Conservation (phyloP, 2,888 invertebrate species). For the Meganola albula region DNA sequence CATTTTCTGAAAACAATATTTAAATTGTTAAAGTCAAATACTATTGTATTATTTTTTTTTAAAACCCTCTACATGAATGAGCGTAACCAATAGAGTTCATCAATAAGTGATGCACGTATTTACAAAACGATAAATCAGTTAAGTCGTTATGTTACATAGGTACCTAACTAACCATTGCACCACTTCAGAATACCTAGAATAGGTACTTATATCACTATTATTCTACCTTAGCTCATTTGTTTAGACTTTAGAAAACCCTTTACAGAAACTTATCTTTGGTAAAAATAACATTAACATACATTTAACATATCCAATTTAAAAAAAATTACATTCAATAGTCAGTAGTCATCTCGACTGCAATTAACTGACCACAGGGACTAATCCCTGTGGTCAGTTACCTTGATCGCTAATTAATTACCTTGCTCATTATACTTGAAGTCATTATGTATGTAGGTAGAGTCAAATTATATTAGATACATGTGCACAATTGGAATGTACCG, state of each 20-base stretch:
- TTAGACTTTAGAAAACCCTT: constrained; percentile 39
- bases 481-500: no score
- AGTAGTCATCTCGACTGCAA: no score
- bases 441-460: no score
- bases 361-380: no score
- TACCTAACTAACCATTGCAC: constrained; percentile 69
- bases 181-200: constrained; percentile 59
- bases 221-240: constrained; percentile 43
- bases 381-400: no score
- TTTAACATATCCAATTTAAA: constrained; percentile 46
- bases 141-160: constrained; percentile 45
- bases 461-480: no score
- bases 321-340: constrained; percentile 32
- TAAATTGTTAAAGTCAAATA: no score
- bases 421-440: no score
- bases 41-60: no score
- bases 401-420: no score
- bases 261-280: constrained; percentile 73
- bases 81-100: constrained; percentile 13
- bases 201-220: constrained; percentile 46
- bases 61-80: no score
- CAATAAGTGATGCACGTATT: constrained; percentile 13
- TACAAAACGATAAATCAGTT: constrained; percentile 40
- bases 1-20: no score
- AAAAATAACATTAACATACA: constrained; percentile 52